Base-by-base conservation (phyloP, 2,113 vertebrate genomes). In the Chionis minor region DNA sequence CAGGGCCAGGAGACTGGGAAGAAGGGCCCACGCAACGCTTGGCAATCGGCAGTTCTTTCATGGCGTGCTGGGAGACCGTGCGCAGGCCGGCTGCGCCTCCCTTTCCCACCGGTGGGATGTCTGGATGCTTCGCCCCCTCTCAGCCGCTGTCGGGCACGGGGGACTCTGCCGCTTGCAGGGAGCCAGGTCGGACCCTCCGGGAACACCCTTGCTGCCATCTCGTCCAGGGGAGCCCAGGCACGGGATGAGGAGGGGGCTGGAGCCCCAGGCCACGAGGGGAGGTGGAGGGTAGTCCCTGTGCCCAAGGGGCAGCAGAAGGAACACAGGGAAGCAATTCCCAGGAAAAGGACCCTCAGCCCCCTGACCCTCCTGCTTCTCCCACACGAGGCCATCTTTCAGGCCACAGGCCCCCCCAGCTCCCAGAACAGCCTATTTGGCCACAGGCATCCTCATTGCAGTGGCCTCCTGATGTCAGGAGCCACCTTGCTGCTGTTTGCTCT, bases 101-200 rank as follows among this genome's bases (percentile, higher is more conserved):
- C 44, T 38, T 52, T 66, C 35, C 44, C 3, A 4, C 10, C 2
- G 0, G 27, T 0, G 1, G 44, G 38, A 28, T 40, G 44, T 12
- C 45, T 52, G 52, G 54, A 18, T 54, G 33, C 59, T 63, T 88
- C 0, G 1, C 19, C 15, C 35, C 52, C 32, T 56, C 2, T 1
- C 27, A 28, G 47, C 47, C 38, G 27, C 62, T 54, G 54, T 22
- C 8, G 35, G 38, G 69, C 27, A 16, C 42, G 21, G 66, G 28
- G 10, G 30, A 7, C 32, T 89, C 44, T 51, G 51, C 21, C 49
- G 8, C 51, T 58, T 58, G 32, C 32, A 26, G 32, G 27, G 32
- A 51, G 18, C 18, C 33, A 21, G 8, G 32, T 4, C 40, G 9
- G 21, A 24, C 30, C 19, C 42, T 67, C 65, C 44, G 33, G 65